A percentile compares a stretch with the other conserved stretches of the same genome.
phyloP scores from a whole-genome alignment of 2,797 vertebrate genomes.

The Furcifer pardalis region DNA sequence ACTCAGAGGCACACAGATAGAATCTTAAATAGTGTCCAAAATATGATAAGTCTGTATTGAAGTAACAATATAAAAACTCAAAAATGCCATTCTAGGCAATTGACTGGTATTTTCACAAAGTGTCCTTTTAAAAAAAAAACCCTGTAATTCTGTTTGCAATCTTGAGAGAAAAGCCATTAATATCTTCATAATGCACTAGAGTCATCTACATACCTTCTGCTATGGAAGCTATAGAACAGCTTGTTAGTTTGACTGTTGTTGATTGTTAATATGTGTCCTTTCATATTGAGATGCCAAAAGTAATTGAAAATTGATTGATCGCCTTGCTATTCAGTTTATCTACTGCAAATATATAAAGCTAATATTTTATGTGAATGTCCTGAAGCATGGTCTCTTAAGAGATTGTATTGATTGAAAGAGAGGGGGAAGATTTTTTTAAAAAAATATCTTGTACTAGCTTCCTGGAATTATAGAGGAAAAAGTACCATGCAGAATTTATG shows the following conservation, averaged over 20 bases:
- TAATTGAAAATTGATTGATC: constrained; percentile 70
- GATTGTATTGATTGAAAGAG: constrained; percentile 59
- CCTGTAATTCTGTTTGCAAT: constrained; percentile 2
- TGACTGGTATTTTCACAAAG: constrained; percentile 10
- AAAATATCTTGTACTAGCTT: constrained; percentile 42
- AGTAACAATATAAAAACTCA: background rate
- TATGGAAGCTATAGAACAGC: constrained; percentile 27
- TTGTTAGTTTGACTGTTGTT: constrained; percentile 54
- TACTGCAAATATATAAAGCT: constrained; percentile 64
- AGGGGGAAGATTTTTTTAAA: constrained; percentile 40
- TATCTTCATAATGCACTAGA: constrained; percentile 46
- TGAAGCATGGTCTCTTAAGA: constrained; percentile 54
- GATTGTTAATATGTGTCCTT: constrained; percentile 37
- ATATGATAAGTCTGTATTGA: background rate
- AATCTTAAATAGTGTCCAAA: constrained; percentile 1
- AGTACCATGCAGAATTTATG: constrained; percentile 54
- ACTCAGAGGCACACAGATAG: background rate
- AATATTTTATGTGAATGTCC: constrained; percentile 70
- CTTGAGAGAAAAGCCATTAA: constrained; percentile 25
- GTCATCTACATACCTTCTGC: constrained; percentile 45
- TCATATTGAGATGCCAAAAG: constrained; percentile 62
- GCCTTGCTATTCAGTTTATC: constrained; percentile 64
- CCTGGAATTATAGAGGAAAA: constrained; percentile 38
- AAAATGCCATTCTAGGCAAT: background rate
- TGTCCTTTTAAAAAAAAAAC: constrained; percentile 3